These are phyloP conservation scores for Mionectes macconnelli DNA, from an alignment of 2,113 vertebrate species.

Conservation along the genomic window DNA sequence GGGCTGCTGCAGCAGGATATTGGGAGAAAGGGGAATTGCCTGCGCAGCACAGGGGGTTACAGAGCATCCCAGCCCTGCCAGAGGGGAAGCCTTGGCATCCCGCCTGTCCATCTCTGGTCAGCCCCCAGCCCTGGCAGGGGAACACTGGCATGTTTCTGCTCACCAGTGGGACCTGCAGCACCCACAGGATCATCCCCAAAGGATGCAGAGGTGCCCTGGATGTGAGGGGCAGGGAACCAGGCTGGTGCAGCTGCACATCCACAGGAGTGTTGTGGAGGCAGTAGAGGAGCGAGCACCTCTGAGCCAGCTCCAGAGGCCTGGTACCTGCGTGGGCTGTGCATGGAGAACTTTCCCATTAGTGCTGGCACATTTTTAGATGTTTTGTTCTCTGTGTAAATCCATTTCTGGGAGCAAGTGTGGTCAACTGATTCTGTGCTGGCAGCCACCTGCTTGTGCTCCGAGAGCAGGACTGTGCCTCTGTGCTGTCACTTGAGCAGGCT, in stretches of 20 bases:
- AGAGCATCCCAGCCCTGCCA: background rate
- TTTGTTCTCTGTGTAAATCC: constrained; percentile 16
- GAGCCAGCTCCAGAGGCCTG: fast-evolving
- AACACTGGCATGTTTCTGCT: background rate
- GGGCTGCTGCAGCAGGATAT: background rate
- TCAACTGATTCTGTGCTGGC: background rate
- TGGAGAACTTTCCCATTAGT: background rate
- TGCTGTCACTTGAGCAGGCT: fast-evolving
- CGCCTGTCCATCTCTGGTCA: fast-evolving
- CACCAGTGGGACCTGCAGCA: background rate
- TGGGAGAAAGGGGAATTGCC: background rate
- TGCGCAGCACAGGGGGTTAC: fast-evolving
- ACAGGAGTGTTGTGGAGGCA: fast-evolving
- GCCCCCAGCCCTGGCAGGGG: background rate
- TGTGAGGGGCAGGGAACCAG: background rate
- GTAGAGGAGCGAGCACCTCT: fast-evolving
- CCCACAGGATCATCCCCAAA: background rate
- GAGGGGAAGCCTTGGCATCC: background rate
- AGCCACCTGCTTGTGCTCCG: background rate
- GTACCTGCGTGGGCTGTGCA: background rate
- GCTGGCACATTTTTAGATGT: background rate
- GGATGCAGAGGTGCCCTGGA: background rate
- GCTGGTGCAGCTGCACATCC: background rate
- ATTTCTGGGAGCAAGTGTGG: fast-evolving
- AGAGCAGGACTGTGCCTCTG: background rate